Conservation (phyloP, 2,888 invertebrate species). For the Acleris cristana region DNA sequence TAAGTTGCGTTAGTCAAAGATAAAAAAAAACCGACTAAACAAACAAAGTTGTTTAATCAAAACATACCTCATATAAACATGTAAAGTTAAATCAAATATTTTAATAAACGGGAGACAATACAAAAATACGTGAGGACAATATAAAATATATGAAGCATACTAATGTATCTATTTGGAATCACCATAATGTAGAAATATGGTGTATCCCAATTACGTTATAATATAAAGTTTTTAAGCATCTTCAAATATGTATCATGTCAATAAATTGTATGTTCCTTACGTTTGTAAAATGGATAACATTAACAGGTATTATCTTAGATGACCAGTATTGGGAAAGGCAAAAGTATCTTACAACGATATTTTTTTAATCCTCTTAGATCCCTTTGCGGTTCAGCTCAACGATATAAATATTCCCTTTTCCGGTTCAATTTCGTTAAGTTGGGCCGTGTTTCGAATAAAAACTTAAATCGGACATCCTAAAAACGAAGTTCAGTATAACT, state of each 20-base stretch:
- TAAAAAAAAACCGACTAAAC: too few species aligned
- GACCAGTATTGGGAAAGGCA: background rate
- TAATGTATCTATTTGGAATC: too few species aligned
- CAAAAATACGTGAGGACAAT: too few species aligned
- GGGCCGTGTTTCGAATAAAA: constrained; percentile 17
- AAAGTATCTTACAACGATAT: constrained; percentile 9
- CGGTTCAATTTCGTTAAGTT: constrained; percentile 12
- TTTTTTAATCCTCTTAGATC: constrained; percentile 30
- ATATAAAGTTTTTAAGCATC: too few species aligned
- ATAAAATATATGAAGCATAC: too few species aligned
- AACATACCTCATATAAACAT: too few species aligned
- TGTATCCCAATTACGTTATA: too few species aligned
- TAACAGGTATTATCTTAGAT: constrained; percentile 6
- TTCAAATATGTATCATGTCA: background rate
- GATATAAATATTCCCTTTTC: constrained; percentile 32
- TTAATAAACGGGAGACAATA: too few species aligned
- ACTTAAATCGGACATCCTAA: constrained; percentile 15
- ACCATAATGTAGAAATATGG: too few species aligned
- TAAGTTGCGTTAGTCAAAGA: too few species aligned
- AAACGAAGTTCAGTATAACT: background rate
- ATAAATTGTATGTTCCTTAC: background rate
- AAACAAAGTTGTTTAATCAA: too few species aligned
- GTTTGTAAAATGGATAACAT: background rate
- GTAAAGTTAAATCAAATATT: too few species aligned
- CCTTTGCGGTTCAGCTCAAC: constrained; percentile 30